phyloP scores from a whole-genome alignment of 1,140 invertebrate genomes.

The Eubasilissa regina region DNA sequence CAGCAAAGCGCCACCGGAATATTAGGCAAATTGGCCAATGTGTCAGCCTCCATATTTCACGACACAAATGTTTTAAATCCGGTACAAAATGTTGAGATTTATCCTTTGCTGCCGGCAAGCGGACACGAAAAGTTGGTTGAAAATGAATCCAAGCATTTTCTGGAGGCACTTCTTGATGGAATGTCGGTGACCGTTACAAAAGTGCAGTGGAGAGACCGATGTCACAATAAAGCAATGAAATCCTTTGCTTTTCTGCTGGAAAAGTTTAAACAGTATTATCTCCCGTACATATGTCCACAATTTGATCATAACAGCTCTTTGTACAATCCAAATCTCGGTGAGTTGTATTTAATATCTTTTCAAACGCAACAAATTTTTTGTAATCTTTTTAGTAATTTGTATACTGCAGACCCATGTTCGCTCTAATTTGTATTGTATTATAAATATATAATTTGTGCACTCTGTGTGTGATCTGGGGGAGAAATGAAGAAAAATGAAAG shows the following conservation, averaged over 20 bases:
- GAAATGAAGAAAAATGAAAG: too few relatives aligned
- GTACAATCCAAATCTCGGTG: conserved; percentile 90
- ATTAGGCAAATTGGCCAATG: conserved; percentile 71
- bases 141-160: conserved; percentile 88
- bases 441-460: too few relatives aligned
- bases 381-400: background rate
- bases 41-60: conserved; percentile 77
- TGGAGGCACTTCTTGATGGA: conserved; percentile 91
- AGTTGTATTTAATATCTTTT: conserved; percentile 54
- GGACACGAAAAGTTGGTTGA: conserved; percentile 91
- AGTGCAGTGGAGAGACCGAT: conserved; percentile 93
- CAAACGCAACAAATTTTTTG: background rate
- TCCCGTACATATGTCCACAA: conserved; percentile 92
- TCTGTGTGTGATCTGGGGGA: too few relatives aligned
- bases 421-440: too few relatives aligned
- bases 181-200: conserved; percentile 92
- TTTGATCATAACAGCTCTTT: conserved; percentile 89
- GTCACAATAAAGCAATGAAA: conserved; percentile 81
- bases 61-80: conserved; percentile 80
- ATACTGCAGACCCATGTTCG: too few relatives aligned
- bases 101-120: conserved; percentile 87
- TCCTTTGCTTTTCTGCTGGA: conserved; percentile 94
- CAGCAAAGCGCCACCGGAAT: conserved; percentile 64
- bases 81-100: conserved; percentile 85
- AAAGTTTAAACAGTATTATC: conserved; percentile 92